These are phyloP conservation scores for Chrysemys picta DNA, from an alignment of 2,113 vertebrate species.

Conservation along the genomic window DNA sequence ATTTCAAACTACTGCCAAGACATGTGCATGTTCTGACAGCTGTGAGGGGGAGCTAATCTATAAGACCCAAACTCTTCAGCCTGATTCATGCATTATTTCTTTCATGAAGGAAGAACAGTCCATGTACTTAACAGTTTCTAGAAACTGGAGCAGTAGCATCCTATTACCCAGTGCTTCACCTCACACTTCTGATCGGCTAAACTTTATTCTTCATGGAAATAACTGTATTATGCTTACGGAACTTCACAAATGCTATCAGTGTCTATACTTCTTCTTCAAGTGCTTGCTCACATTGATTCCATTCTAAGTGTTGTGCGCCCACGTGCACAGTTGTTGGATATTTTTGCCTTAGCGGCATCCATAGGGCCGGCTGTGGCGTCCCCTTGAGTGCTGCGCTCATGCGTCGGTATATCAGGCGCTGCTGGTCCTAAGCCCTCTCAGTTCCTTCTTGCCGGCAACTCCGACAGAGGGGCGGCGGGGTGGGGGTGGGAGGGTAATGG, in stretches of 20 bases:
- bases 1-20: slow-evolving; percentile 22
- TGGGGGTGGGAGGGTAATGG: too few relatives aligned
- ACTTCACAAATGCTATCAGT: neutral
- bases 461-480: too few relatives aligned
- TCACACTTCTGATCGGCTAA: slow-evolving; percentile 41
- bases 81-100: slow-evolving; percentile 35
- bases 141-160: slow-evolving; percentile 24
- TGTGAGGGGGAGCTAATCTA: slow-evolving; percentile 2
- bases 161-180: slow-evolving; percentile 43
- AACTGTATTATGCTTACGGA: slow-evolving; percentile 17
- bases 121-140: slow-evolving; percentile 46
- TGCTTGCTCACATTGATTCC: too few relatives aligned
- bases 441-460: too few relatives aligned
- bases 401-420: too few relatives aligned
- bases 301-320: too few relatives aligned
- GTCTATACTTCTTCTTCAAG: neutral
- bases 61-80: slow-evolving; percentile 39
- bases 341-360: too few relatives aligned
- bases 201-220: slow-evolving; percentile 42
- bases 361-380: too few relatives aligned
- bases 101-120: slow-evolving; percentile 31
- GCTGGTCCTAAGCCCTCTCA: too few relatives aligned
- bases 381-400: too few relatives aligned
- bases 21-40: slow-evolving; percentile 27
- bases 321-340: too few relatives aligned